Evolutionary conservation across 2,888 invertebrate species (phyloP).

Genomic region (Punctoribates punctum): DNA sequence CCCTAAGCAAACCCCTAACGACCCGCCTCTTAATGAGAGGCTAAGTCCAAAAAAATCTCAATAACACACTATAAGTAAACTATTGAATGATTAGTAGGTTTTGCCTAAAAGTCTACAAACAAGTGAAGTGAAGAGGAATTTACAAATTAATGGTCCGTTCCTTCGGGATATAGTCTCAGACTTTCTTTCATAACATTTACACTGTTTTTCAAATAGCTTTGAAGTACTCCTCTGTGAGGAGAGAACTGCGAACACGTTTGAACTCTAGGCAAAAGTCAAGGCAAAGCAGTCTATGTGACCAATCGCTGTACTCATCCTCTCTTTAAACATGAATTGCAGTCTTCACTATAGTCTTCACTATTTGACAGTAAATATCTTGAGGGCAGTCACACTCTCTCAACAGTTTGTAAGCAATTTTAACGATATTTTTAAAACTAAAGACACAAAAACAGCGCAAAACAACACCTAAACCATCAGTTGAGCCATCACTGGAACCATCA

Average conservation of each 20-base stretch:
- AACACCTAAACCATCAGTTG: not conserved
- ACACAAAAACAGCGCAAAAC: not conserved
- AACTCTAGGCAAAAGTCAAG: slow-evolving; percentile 28
- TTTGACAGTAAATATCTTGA: slow-evolving; percentile 29
- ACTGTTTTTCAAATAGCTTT: not conserved
- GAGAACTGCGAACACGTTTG: slow-evolving; percentile 26
- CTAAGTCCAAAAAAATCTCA: not conserved
- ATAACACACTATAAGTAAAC: slow-evolving; percentile 3
- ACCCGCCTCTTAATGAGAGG: too few relatives aligned
- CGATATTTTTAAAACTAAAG: slow-evolving; percentile 27
- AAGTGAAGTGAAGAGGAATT: slow-evolving; percentile 10
- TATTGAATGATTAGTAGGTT: slow-evolving; percentile 19
- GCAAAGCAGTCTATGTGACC: slow-evolving; percentile 8
- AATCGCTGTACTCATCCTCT: slow-evolving; percentile 8
- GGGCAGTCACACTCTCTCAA: slow-evolving; percentile 37
- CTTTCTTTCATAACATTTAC: slow-evolving; percentile 30
- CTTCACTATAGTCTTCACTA: not conserved
- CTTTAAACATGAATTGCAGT: not conserved
- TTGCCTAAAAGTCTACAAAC: not conserved
- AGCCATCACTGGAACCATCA: not conserved
- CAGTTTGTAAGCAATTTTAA: slow-evolving; percentile 34
- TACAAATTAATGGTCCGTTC: slow-evolving; percentile 24
- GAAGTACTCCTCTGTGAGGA: not conserved
- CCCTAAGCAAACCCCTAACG: not conserved
- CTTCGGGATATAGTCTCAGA: not conserved